These are phyloP conservation scores for Calephelis nemesis DNA, from an alignment of 1,140 invertebrate species.

Conservation along the genomic window DNA sequence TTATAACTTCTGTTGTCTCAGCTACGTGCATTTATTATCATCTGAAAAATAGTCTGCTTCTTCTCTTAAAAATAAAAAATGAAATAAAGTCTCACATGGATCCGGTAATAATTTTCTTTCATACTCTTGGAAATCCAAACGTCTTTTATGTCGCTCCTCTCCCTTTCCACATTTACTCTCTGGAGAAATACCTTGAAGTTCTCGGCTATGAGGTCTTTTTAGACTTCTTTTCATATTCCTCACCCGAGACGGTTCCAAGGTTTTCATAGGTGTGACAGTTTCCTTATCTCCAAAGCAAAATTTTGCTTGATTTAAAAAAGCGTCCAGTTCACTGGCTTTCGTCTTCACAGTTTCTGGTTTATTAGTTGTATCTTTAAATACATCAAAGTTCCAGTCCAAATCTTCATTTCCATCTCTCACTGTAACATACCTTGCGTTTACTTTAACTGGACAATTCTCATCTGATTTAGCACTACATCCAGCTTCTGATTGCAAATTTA, in stretches of 20 bases:
- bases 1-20: too few species aligned
- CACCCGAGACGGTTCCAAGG: constrained; percentile 39
- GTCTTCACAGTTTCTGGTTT: neutral
- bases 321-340: constrained; percentile 22
- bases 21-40: too few species aligned
- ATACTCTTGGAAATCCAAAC: constrained; percentile 24
- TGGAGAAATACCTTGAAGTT: constrained; percentile 56
- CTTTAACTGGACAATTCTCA: constrained; percentile 20
- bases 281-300: constrained; percentile 30
- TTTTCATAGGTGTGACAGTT: constrained; percentile 41
- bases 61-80: neutral
- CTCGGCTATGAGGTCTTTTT: constrained; percentile 61
- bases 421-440: constrained; percentile 49
- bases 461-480: constrained; percentile 26
- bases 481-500: constrained; percentile 30
- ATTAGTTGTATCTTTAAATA: constrained; percentile 41
- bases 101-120: constrained; percentile 29
- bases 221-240: constrained; percentile 63
- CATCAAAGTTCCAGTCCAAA: constrained; percentile 45
- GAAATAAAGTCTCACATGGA: constrained; percentile 22
- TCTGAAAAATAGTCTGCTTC: too few species aligned
- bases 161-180: constrained; percentile 24
- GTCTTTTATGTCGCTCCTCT: constrained; percentile 40
- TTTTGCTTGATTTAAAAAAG: constrained; percentile 29
- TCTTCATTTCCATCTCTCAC: constrained; percentile 41